These are phyloP conservation scores for Menura novaehollandiae DNA, from an alignment of 2,113 vertebrate genomes.

Conservation along the genomic window DNA sequence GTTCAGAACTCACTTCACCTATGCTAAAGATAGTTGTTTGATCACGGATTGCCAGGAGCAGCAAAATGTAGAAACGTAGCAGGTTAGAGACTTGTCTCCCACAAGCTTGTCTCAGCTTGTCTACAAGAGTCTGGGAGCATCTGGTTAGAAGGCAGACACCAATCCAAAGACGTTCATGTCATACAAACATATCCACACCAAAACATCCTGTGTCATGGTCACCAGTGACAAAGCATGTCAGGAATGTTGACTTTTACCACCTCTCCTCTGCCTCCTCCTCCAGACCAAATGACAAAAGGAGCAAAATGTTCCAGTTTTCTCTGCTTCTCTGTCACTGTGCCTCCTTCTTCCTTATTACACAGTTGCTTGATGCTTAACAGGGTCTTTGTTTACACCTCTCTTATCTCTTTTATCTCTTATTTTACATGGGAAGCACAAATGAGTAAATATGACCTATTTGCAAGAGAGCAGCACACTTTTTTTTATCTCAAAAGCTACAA, in stretches of 20 bases:
- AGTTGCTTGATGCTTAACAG: background rate
- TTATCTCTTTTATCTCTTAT: background rate
- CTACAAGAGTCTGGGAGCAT: background rate
- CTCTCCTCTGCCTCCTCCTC: background rate
- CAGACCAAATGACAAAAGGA: background rate
- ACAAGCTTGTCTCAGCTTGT: background rate
- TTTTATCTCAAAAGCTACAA: background rate
- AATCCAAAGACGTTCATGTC: background rate
- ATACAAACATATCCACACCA: background rate
- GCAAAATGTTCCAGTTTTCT: background rate
- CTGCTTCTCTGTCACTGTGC: background rate
- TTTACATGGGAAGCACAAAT: background rate
- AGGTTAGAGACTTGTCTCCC: background rate
- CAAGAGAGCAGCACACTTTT: background rate
- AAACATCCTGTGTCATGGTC: background rate
- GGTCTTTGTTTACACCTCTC: background rate
- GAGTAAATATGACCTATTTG: background rate
- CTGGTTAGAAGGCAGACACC: background rate
- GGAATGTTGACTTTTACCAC: background rate
- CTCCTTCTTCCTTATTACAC: background rate
- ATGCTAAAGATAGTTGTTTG: background rate
- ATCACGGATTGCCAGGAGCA: background rate
- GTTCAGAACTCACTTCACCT: background rate
- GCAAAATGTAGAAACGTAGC: background rate
- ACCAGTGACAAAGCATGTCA: background rate